phyloP scores from a whole-genome alignment of 2,113 vertebrate genomes.

The Abramis brama region DNA sequence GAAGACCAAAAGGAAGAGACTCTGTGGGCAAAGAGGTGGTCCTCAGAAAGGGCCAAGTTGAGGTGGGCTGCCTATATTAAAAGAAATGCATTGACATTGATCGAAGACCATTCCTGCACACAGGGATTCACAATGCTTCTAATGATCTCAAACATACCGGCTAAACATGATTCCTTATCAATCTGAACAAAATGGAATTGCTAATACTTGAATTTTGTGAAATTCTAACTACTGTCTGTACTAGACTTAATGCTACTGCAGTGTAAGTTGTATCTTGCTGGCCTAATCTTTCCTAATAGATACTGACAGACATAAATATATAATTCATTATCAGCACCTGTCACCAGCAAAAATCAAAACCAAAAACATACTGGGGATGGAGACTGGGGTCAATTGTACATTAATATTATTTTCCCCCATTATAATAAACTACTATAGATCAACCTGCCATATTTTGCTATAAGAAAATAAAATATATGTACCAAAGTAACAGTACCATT shows the following conservation, averaged over 20 bases:
- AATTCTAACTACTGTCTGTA: constrained; percentile 20
- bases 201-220: constrained; percentile 43
- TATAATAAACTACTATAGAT: not conserved
- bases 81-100: not conserved
- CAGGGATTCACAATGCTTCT: not conserved
- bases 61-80: not conserved
- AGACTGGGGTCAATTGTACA: not conserved
- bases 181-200: constrained; percentile 35
- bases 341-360: constrained; percentile 28
- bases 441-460: not conserved
- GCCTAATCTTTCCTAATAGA: not conserved
- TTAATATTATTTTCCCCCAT: not conserved
- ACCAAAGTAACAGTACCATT: not conserved
- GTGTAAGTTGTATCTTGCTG: not conserved
- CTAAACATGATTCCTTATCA: not conserved
- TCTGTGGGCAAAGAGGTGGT: constrained; percentile 10
- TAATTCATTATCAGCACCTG: not conserved
- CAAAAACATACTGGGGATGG: not conserved
- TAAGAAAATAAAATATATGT: not conserved
- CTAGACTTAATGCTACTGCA: not conserved
- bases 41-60: not conserved
- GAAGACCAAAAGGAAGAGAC: constrained; percentile 44
- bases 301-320: not conserved
- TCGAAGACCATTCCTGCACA: not conserved
- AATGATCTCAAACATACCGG: not conserved